Percentiles rank a stretch among this genome's conserved stretches.
phyloP scores from a whole-genome alignment of 1,140 invertebrate species.

The Battus philenor region DNA sequence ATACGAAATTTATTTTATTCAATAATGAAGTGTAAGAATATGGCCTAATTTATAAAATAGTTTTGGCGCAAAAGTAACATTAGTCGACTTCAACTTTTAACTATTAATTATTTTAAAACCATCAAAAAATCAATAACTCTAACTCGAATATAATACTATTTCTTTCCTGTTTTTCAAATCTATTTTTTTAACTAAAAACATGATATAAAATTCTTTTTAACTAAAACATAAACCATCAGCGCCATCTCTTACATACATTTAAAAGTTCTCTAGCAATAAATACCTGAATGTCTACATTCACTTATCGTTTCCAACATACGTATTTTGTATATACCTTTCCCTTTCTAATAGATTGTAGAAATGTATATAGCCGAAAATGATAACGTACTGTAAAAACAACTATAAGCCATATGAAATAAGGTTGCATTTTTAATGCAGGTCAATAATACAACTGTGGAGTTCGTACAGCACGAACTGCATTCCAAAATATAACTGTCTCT shows the following conservation, averaged over 20 bases:
- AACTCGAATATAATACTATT: too few relatives aligned
- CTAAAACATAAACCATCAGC: constrained; percentile 35
- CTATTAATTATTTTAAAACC: too few relatives aligned
- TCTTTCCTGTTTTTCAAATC: too few relatives aligned
- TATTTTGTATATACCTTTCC: constrained; percentile 38
- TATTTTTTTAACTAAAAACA: too few relatives aligned
- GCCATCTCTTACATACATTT: constrained; percentile 52
- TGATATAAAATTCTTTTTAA: too few relatives aligned
- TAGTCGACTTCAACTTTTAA: too few relatives aligned
- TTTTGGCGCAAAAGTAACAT: too few relatives aligned
- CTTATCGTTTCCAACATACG: constrained; percentile 40
- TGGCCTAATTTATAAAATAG: too few relatives aligned
- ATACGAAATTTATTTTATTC: too few relatives aligned
- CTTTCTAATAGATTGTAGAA: constrained; percentile 31
- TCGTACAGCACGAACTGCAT: constrained; percentile 44
- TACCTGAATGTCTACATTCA: constrained; percentile 37
- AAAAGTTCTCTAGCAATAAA: constrained; percentile 32
- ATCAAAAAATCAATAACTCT: too few relatives aligned
- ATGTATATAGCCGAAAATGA: constrained; percentile 34
- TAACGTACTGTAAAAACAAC: constrained; percentile 47
- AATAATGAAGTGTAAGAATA: too few relatives aligned
- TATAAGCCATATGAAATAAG: constrained; percentile 43
- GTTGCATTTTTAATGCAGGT: constrained; percentile 64
- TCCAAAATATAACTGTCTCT: constrained; percentile 60
- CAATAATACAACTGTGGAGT: constrained; percentile 19